phyloP scores from a whole-genome alignment of 1,140 invertebrate genomes.

The Trypoxylus dichotomus region DNA sequence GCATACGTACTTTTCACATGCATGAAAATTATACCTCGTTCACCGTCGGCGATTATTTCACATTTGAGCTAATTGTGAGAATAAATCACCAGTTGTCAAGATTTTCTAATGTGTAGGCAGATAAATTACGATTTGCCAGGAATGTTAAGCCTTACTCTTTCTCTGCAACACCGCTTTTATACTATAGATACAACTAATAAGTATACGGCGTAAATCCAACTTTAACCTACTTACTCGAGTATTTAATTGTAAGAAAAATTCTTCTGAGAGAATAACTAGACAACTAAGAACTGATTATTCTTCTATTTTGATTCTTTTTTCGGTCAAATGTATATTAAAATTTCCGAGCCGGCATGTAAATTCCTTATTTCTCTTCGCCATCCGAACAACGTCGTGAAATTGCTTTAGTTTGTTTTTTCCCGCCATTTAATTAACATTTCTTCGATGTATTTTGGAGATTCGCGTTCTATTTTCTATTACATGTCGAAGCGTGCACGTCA shows the following conservation, averaged over 20 bases:
- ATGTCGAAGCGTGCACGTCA: background rate
- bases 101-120: constrained; percentile 18
- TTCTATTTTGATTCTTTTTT: background rate
- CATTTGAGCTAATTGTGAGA: background rate
- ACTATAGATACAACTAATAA: background rate
- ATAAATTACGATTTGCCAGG: background rate
- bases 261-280: background rate
- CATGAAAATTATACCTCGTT: background rate
- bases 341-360: too few relatives aligned
- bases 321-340: background rate
- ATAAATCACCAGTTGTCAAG: constrained; percentile 1
- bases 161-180: background rate
- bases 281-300: background rate
- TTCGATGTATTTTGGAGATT: background rate
- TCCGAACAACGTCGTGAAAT: background rate
- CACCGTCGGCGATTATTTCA: background rate
- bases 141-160: background rate
- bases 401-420: background rate
- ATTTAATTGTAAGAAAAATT: background rate
- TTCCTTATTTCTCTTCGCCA: background rate
- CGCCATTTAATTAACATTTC: background rate
- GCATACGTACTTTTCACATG: background rate
- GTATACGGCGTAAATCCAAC: background rate
- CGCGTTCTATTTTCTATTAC: background rate
- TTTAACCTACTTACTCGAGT: background rate